Percentiles rank a stretch among this genome's conserved stretches.
Conservation (phyloP, 2,888 invertebrate species). For the Drosophila aldrichi region DNA sequence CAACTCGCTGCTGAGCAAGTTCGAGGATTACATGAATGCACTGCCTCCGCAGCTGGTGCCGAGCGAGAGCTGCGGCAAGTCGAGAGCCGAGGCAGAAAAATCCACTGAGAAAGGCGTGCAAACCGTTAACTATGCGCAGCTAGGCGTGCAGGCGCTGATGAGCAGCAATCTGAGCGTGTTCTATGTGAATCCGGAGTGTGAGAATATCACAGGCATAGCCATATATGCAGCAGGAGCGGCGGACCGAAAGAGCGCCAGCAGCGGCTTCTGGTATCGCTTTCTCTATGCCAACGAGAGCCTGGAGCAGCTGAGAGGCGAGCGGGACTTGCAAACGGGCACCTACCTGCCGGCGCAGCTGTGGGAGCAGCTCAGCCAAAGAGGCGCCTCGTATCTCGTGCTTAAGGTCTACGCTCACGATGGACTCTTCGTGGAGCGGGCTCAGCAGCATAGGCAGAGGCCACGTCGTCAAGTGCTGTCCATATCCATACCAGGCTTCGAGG, state of each 20-base stretch:
- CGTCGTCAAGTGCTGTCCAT: slow-evolving; percentile 87
- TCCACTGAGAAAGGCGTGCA: slow-evolving; percentile 32
- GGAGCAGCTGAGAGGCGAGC: slow-evolving; percentile 84
- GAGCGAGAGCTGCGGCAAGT: slow-evolving; percentile 29
- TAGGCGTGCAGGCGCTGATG: slow-evolving; percentile 77
- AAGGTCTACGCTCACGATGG: slow-evolving; percentile 87
- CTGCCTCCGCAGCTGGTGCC: slow-evolving; percentile 57
- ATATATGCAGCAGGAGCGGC: slow-evolving; percentile 54
- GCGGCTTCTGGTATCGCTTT: slow-evolving; percentile 77
- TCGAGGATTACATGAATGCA: slow-evolving; percentile 87
- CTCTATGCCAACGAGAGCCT: slow-evolving; percentile 85
- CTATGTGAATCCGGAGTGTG: slow-evolving; percentile 79
- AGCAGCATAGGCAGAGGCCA: slow-evolving; percentile 72
- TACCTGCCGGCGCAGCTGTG: slow-evolving; percentile 86
- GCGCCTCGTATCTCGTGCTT: slow-evolving; percentile 85
- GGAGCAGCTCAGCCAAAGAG: slow-evolving; percentile 36
- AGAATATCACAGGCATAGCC: slow-evolving; percentile 82
- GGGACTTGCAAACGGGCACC: slow-evolving; percentile 86
- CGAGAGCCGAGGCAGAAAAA: background rate
- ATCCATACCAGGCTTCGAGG: slow-evolving; percentile 87
- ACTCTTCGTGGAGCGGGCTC: slow-evolving; percentile 86
- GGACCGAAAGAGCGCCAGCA: slow-evolving; percentile 21
- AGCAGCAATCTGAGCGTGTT: slow-evolving; percentile 82
- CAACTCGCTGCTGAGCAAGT: slow-evolving; percentile 87
- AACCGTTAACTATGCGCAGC: slow-evolving; percentile 20